Evolutionary conservation across 2,113 vertebrate genomes (phyloP).

Genomic region (Hydrolagus affinis): DNA sequence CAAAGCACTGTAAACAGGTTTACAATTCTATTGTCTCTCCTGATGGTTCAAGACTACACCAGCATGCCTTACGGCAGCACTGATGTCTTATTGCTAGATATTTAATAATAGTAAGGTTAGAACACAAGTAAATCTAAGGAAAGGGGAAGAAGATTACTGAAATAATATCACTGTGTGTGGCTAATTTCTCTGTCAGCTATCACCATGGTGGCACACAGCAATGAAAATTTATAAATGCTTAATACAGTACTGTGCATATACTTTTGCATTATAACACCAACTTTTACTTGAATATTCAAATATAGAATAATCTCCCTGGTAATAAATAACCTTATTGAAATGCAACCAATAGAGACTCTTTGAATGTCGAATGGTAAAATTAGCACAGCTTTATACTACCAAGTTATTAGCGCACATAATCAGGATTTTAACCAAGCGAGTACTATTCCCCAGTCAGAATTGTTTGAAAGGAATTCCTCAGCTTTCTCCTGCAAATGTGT

Average conservation of each 20-base stretch:
- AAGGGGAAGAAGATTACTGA: too few relatives aligned
- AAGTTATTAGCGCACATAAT: conserved; percentile 3
- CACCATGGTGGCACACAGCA: too few relatives aligned
- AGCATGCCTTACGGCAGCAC: too few relatives aligned
- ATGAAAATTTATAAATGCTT: not conserved
- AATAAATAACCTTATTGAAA: conserved; percentile 20
- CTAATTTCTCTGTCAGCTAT: too few relatives aligned
- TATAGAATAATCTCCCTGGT: conserved; percentile 8
- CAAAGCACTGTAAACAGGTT: too few relatives aligned
- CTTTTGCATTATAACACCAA: not conserved
- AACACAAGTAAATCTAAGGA: too few relatives aligned
- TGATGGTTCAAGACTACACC: too few relatives aligned
- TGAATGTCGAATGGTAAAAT: not conserved
- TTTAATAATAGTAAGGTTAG: too few relatives aligned
- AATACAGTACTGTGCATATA: not conserved
- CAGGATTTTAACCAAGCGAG: not conserved
- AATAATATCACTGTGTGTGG: too few relatives aligned
- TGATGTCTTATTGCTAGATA: too few relatives aligned
- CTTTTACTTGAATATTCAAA: conserved; percentile 20
- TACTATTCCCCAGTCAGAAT: not conserved
- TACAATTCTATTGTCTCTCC: too few relatives aligned
- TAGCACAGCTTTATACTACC: not conserved
- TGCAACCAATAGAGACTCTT: not conserved
- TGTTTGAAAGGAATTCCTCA: not conserved
- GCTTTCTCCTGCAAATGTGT: not conserved